These are phyloP conservation scores for Brachionus paranguensis DNA, from an alignment of 1,140 invertebrate genomes.

Conservation along the genomic window DNA sequence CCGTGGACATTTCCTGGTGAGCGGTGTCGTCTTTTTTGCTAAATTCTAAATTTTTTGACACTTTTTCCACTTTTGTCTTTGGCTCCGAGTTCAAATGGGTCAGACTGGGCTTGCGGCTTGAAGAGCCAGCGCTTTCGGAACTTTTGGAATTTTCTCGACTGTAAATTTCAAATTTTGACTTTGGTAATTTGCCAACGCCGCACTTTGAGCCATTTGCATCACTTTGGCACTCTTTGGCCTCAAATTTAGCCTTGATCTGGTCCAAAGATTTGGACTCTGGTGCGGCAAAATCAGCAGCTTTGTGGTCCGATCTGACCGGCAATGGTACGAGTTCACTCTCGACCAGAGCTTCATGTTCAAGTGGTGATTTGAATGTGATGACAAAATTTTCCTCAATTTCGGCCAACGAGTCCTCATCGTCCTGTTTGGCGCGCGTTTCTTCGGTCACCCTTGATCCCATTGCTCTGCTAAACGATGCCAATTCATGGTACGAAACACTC, in stretches of 20 bases:
- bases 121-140: background rate
- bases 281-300: background rate
- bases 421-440: background rate
- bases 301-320: background rate
- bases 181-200: constrained; percentile 4
- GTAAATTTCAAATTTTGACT: constrained; percentile 25
- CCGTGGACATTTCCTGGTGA: background rate
- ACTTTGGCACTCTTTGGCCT: background rate
- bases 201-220: background rate
- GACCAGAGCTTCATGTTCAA: background rate
- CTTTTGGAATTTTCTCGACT: background rate
- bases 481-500: background rate
- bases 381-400: constrained; percentile 34
- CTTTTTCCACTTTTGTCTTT: background rate
- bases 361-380: background rate
- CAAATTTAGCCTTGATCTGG: constrained; percentile 8
- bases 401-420: constrained; percentile 8
- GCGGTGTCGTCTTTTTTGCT: background rate
- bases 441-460: background rate
- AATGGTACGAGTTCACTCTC: background rate
- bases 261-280: background rate
- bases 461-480: background rate
- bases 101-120: background rate
- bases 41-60: background rate
- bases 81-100: background rate